Conservation (phyloP, 2,113 vertebrate genomes). For the Anser cygnoides region DNA sequence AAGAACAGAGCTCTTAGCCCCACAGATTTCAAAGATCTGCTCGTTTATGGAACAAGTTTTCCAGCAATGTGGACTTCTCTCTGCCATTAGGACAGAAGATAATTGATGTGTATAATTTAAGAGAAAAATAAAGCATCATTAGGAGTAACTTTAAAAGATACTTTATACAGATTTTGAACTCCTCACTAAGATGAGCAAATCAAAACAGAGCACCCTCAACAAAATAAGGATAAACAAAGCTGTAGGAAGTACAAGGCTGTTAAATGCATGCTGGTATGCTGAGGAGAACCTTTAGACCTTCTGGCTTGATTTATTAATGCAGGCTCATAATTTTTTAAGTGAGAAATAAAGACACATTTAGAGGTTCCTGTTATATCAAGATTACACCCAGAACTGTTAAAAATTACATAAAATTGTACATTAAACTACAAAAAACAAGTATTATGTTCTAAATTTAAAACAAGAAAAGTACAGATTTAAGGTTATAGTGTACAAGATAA, state of each 20-base stretch:
- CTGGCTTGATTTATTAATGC: background rate
- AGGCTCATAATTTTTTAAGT: background rate
- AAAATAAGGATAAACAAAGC: background rate
- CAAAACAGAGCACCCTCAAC: background rate
- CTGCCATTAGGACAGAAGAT: background rate
- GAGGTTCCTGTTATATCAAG: background rate
- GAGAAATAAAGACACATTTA: background rate
- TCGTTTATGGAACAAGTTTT: background rate
- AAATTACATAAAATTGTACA: background rate
- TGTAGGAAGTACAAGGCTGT: background rate
- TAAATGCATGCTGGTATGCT: background rate
- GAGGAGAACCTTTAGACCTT: background rate
- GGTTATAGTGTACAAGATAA: background rate
- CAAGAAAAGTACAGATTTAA: background rate
- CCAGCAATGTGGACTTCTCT: background rate
- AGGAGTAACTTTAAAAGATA: background rate
- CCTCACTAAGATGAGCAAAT: background rate
- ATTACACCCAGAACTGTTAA: background rate
- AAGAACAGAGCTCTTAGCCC: background rate
- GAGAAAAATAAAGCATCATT: background rate
- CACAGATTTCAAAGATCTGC: background rate
- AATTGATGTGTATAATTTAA: background rate
- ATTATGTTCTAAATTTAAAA: background rate
- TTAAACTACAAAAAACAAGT: background rate
- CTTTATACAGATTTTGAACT: background rate